Percentiles rank a stretch among this genome's conserved stretches.
phyloP scores from a whole-genome alignment of 1,140 invertebrate genomes.

The Drosophila cardini region DNA sequence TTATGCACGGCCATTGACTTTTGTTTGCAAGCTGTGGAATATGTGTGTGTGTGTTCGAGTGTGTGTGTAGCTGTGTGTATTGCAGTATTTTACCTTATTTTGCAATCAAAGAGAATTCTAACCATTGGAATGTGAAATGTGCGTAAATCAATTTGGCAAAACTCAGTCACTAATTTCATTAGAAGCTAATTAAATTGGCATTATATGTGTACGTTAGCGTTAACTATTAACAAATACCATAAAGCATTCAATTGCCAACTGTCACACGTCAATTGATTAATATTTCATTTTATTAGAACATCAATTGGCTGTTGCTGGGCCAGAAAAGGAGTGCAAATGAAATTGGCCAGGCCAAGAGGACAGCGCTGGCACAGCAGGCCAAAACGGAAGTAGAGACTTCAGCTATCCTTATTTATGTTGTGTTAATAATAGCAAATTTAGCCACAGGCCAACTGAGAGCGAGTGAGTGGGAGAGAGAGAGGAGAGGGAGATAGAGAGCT shows the following conservation, averaged over 20 bases:
- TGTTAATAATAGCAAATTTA: conserved; percentile 52
- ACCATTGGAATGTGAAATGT: conserved; percentile 5
- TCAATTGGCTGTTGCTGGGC: conserved; percentile 30
- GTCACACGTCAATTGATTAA: conserved; percentile 32
- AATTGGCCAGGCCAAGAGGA: conserved; percentile 22
- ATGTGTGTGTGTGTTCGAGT: not conserved
- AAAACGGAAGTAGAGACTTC: conserved; percentile 17
- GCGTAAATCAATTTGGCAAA: conserved; percentile 46
- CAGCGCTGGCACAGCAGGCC: conserved; percentile 17
- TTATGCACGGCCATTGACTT: conserved; percentile 45
- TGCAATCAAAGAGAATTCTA: conserved; percentile 44
- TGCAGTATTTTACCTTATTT: too few relatives aligned
- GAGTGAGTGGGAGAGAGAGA: too few relatives aligned
- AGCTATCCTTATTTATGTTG: conserved; percentile 59
- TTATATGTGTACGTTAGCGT: conserved; percentile 12
- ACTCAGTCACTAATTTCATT: conserved; percentile 66
- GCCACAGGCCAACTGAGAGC: conserved; percentile 19
- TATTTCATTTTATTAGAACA: conserved; percentile 32
- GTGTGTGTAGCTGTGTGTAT: conserved; percentile 6
- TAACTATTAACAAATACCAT: conserved; percentile 9
- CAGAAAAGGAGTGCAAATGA: conserved; percentile 3
- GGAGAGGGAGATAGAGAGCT: not conserved
- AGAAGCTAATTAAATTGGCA: conserved; percentile 65
- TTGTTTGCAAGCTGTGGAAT: conserved; percentile 26
- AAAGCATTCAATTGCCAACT: not conserved